Base-by-base conservation (phyloP, 2,113 vertebrate genomes). In the Phrynocephalus versicolor region DNA sequence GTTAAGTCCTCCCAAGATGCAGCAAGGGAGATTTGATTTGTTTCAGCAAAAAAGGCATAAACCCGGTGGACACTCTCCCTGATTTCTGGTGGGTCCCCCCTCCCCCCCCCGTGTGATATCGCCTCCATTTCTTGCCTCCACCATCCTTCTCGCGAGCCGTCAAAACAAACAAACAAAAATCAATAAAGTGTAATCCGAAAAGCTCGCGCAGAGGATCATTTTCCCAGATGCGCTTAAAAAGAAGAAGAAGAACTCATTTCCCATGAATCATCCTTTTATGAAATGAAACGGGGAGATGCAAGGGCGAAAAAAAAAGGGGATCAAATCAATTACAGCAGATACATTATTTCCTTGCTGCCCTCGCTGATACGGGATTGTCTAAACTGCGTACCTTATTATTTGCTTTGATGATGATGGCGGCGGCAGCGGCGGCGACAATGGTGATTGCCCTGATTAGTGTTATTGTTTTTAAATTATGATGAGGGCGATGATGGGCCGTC, bases 311-410 rank as follows among this genome's bases (percentile, higher is more conserved):
- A 21, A 64, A 30, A 27, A 57, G 88, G 87, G 94, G 82, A 92
- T 87, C 74, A 85, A 93, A 92, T 90, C 82, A 74, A 70, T 51
- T 55, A 82, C 30, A 86, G 76, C 83, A 85, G 67, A 25, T 64
- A 89, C 90, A 74, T 75, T 60, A n/a, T n/a, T 0, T 0, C 88
- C 62, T 88, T 4, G 72, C 33, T 80, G 85, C 37, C 84, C 82
- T 72, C 82, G 88, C 82, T 85, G 77, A 83, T 89, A 57, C 84
- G 5, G 10, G 45, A 51, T 51, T 88, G 83, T 74, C 87, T 80
- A 37, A 41, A 85, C 87, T 67, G 89, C 85, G 33, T 72, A 51
- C 82, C 86, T 81, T 25, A 76, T n/a, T 67, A 89, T 84, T 90
- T 90, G 71, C 77, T 55, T 33, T 79, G 45, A 79, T 76, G 88